Percentiles rank a stretch among this genome's conserved stretches.
These are phyloP conservation scores for Chaetorhynchus papuensis DNA, from an alignment of 2,113 vertebrate species.

Conservation along the genomic window DNA sequence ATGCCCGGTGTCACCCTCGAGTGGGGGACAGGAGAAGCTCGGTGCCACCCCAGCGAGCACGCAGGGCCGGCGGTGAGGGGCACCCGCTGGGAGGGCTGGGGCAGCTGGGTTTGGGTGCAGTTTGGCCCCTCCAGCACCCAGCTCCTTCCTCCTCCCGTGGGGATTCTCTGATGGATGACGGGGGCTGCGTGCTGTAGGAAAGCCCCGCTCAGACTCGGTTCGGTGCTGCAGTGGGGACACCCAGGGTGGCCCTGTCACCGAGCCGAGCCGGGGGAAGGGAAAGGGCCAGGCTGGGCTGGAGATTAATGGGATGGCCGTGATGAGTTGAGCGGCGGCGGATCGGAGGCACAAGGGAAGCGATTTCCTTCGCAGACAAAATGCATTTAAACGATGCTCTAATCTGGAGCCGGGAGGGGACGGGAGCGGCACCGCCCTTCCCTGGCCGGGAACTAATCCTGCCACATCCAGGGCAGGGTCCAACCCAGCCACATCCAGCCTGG, in stretches of 20 bases:
- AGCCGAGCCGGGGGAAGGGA: neutral
- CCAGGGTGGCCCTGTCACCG: fast-evolving
- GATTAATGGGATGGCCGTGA: neutral
- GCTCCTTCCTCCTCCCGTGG: neutral
- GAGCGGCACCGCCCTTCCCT: neutral
- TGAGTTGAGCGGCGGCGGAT: neutral
- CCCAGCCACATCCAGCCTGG: neutral
- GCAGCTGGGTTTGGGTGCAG: fast-evolving
- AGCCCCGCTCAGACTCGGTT: neutral
- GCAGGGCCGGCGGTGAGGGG: fast-evolving
- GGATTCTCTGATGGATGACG: neutral
- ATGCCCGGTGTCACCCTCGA: neutral
- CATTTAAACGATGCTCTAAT: constrained; percentile 11
- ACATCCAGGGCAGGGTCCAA: neutral
- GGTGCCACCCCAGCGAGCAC: fast-evolving
- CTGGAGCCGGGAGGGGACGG: neutral
- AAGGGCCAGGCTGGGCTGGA: neutral
- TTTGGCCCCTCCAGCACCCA: neutral
- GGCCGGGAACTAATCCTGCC: neutral
- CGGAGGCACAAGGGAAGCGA: neutral
- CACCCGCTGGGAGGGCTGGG: neutral
- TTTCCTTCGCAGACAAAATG: neutral
- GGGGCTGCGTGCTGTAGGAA: fast-evolving
- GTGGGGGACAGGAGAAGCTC: neutral
- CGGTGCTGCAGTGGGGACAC: neutral